Evolutionary conservation across 2,888 invertebrate species (phyloP), one percentile per base, ranked within the genome.

Genomic region (Acanthoscelides obtectus): DNA sequence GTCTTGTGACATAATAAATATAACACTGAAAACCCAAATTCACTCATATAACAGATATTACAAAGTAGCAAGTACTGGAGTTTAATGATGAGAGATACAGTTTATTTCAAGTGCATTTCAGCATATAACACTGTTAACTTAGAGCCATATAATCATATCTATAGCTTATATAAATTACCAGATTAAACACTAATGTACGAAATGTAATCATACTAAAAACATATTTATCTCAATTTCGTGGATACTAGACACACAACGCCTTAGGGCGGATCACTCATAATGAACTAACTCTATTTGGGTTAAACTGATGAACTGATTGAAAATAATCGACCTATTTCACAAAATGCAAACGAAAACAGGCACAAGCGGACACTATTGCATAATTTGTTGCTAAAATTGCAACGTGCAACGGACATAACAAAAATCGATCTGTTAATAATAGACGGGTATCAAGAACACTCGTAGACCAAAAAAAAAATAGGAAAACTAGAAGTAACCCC

Each of bases 331-430:
- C 45, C 45, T 45, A 45, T 45, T 45, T 45, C 1, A 45, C 45
- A 45, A 45, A 45, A 45, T 12, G 12, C 45, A 45, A 45, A 45
- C 12, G 45, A 45, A 45, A 45, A 45, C 45, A 45, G 45, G 45
- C 45, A 45, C 45, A 45, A 45, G 8, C 45, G 6, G 45, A 12
- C 5, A 45, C 45, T 72, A 72, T 77, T 77, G 76, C 77, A 77
- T 76, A 76, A 77, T 74, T 72, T 71, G 68, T 67, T 64, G 68
- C 68, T 67, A 72, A 72, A 69, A 67, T 69, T 71, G 72, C 69
- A 68, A 69, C 27, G 20, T 69, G 71, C 63, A 72, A 71, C 69
- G 68, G 70, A 69, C 70, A 70, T 71, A 69, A 72, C 67, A 74
- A 74, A 74, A 74, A 73, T 74, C 74, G 73, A 74, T 73, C 67